These are phyloP conservation scores for Cyrtorhinus lividipennis DNA, from an alignment of 1,140 invertebrate species.

Conservation along the genomic window DNA sequence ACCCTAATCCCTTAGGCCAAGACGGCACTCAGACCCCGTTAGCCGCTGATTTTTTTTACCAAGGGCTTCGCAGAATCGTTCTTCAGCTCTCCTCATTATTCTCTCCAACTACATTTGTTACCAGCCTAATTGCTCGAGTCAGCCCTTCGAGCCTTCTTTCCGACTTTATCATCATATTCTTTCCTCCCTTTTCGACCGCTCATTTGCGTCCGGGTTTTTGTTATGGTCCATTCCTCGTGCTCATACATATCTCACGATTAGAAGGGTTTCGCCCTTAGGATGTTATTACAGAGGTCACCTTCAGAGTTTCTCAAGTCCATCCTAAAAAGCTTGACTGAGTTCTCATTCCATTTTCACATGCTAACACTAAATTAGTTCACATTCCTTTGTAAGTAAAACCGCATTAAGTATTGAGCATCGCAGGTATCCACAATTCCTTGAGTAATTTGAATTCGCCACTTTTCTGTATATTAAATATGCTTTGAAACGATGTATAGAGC, in stretches of 20 bases:
- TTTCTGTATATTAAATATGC: no score
- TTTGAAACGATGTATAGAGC: no score
- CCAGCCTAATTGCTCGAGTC: not conserved
- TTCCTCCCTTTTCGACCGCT: not conserved
- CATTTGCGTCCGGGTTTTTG: not conserved
- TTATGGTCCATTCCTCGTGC: not conserved
- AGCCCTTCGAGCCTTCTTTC: not conserved
- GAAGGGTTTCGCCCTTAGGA: not conserved
- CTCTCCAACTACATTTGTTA: not conserved
- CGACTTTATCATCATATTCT: no score
- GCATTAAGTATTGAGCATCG: no score
- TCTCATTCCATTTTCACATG: not conserved
- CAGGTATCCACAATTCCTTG: no score
- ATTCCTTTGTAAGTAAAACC: not conserved
- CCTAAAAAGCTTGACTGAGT: not conserved
- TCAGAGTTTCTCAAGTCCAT: not conserved
- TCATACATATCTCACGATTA: not conserved
- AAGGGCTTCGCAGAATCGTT: not conserved
- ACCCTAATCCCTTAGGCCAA: not conserved
- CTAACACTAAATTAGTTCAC: not conserved
- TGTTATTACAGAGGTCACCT: not conserved
- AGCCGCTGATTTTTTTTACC: not conserved
- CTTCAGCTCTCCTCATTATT: not conserved
- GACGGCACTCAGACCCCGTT: not conserved
- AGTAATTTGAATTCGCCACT: no score